Conservation (phyloP, 2,113 vertebrate species). For the Muntiacus reevesi region DNA sequence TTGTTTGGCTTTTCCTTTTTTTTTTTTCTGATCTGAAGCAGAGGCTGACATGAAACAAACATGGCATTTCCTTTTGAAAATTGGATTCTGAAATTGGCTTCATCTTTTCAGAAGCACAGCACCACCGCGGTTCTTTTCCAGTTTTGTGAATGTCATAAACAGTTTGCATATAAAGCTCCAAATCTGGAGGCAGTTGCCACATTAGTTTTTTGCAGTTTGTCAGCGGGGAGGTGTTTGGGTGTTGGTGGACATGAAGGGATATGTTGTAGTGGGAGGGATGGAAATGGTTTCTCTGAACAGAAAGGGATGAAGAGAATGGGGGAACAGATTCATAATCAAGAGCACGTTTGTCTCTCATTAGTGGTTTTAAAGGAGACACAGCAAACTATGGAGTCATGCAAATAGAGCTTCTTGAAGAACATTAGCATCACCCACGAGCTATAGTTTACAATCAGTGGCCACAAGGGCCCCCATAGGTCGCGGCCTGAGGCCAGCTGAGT, state of each 20-base stretch:
- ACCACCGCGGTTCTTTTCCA: not conserved
- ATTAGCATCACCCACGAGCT: not conserved
- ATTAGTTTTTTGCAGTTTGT: not conserved
- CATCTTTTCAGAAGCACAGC: constrained; percentile 18
- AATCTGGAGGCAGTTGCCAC: constrained; percentile 10
- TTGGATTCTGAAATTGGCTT: constrained; percentile 56
- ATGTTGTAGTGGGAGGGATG: not conserved
- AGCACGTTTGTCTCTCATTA: not conserved
- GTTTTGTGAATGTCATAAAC: constrained; percentile 30
- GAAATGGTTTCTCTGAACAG: not conserved
- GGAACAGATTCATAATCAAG: not conserved
- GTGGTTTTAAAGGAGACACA: not conserved
- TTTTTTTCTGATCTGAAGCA: constrained; percentile 11
- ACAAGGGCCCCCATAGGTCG: not conserved
- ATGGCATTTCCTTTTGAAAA: constrained; percentile 66
- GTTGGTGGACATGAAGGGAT: not conserved
- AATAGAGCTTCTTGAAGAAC: constrained; percentile 29
- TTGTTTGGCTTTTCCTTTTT: not conserved
- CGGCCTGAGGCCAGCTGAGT: not conserved
- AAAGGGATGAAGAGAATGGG: not conserved
- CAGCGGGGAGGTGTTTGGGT: not conserved
- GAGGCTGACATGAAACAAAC: constrained; percentile 63
- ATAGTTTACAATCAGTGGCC: constrained; percentile 5
- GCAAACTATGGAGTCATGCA: constrained; percentile 5
- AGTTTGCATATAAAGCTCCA: constrained; percentile 28